Evolutionary conservation across 2,797 vertebrate species (phyloP), one percentile per base, ranked within the genome.

Genomic region (Leptatherina wallacei): DNA sequence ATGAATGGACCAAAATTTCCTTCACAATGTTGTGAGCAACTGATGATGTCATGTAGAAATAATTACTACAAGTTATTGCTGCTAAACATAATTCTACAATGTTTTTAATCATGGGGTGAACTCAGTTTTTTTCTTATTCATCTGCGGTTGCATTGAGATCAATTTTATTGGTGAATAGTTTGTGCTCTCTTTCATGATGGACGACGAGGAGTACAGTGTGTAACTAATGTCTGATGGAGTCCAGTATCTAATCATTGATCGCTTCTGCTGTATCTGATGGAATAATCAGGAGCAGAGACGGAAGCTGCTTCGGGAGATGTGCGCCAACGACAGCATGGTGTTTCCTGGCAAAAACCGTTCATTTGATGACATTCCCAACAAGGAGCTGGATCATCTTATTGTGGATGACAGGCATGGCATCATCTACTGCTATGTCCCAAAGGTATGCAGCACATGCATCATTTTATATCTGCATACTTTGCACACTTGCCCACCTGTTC

Each of bases 381-480:
- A 97, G 0, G 98, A 99, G 81, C 93, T 99, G 83, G 97, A 97
- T 86, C 98, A 99, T 88, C 94, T 99, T 1, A 99, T 99, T 0
- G 98, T 99, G 85, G 98, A 99, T 0, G 98, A 99, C 93, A 94
- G 97, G 3, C 98, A 99, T 0, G 98, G 98, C 0, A 85, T 97
- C 68, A 98, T 99, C 91, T 99, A 99, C 94, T 99, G 98, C 89
- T 99, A 99, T 0, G 97, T 99, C 73, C 98, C 98, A 64, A 99
- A 99, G 92, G 93, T 93, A 85, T 0, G 13, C 32, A 14, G 8
- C 0, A n/a, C 35, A 12, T 3, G 18, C 6, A 20, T 22, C 10
- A 22, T 24, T 47, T 47, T 16, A 20, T 5, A 18, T 0, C 36
- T 40, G 42, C 42, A n/a, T 11, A 12, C 36, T 8, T 6, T 0